These are phyloP conservation scores for Berghia stephanieae DNA, from an alignment of 1,140 invertebrate species.

Conservation along the genomic window DNA sequence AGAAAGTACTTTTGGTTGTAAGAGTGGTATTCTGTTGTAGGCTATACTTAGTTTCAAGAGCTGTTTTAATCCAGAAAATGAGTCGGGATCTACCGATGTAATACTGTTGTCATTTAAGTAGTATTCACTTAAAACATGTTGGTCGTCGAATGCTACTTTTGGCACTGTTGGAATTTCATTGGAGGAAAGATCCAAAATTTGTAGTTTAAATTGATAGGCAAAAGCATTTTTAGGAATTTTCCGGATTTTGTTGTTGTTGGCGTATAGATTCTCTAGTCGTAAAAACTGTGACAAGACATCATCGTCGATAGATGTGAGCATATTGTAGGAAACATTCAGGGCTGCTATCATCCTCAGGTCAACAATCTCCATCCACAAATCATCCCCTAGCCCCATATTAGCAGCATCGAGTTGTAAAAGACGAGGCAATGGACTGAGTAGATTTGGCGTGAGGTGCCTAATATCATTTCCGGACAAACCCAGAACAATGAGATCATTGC, in stretches of 20 bases:
- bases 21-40: constrained; percentile 26
- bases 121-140: constrained; percentile 23
- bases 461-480: constrained; percentile 28
- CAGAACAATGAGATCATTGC: constrained; percentile 29
- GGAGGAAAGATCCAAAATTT: constrained; percentile 34
- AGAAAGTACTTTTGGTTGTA: constrained; percentile 16
- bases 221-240: constrained; percentile 31
- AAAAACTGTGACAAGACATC: constrained; percentile 32
- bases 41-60: constrained; percentile 25
- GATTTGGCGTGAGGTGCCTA: constrained; percentile 19
- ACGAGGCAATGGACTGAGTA: constrained; percentile 9
- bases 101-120: constrained; percentile 19
- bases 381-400: constrained; percentile 33
- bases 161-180: constrained; percentile 33
- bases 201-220: constrained; percentile 25
- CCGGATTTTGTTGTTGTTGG: constrained; percentile 32
- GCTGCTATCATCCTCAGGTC: constrained; percentile 12
- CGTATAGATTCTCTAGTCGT: constrained; percentile 23
- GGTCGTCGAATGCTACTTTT: constrained; percentile 27
- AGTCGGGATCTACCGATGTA: constrained; percentile 6
- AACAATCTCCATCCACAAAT: constrained; percentile 32
- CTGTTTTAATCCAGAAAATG: constrained; percentile 23
- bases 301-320: constrained; percentile 15
- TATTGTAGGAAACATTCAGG: constrained; percentile 33
- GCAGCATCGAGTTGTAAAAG: constrained; percentile 31